These are phyloP conservation scores for Calephelis nemesis DNA, from an alignment of 1,140 invertebrate genomes.

Conservation along the genomic window DNA sequence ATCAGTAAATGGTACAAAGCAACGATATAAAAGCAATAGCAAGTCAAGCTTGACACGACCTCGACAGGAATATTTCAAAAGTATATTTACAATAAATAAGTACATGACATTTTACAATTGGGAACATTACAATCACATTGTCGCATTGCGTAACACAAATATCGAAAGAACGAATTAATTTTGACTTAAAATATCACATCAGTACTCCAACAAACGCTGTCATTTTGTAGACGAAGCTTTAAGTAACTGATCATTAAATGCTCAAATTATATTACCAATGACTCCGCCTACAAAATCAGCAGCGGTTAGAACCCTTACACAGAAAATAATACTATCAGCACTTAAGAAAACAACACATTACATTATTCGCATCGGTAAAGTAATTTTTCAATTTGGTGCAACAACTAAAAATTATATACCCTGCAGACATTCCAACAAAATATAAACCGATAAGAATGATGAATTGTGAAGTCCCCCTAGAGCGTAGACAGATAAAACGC, in stretches of 20 bases:
- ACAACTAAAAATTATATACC: neutral
- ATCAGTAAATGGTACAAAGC: neutral
- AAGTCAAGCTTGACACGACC: neutral
- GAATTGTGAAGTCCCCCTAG: neutral
- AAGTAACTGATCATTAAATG: neutral
- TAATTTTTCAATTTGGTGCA: neutral
- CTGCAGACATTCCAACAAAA: neutral
- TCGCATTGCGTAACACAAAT: slow-evolving; percentile 5
- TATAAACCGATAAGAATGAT: neutral
- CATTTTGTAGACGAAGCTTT: slow-evolving; percentile 24
- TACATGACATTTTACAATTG: slow-evolving; percentile 40
- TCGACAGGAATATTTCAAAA: slow-evolving; percentile 11
- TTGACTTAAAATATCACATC: slow-evolving; percentile 15
- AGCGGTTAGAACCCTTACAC: neutral
- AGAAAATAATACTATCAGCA: neutral
- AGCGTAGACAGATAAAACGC: neutral
- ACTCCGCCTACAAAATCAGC: neutral
- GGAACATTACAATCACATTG: slow-evolving; percentile 8
- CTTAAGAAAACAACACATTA: neutral
- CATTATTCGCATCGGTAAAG: neutral
- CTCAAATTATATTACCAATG: neutral
- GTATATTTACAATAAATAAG: slow-evolving; percentile 52
- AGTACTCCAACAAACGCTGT: neutral
- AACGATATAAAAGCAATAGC: neutral
- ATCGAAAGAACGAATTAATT: neutral